Percentiles rank a stretch among this genome's conserved stretches.
Evolutionary conservation across 2,888 invertebrate genomes (phyloP).

Genomic region (Papilio elwesi): DNA sequence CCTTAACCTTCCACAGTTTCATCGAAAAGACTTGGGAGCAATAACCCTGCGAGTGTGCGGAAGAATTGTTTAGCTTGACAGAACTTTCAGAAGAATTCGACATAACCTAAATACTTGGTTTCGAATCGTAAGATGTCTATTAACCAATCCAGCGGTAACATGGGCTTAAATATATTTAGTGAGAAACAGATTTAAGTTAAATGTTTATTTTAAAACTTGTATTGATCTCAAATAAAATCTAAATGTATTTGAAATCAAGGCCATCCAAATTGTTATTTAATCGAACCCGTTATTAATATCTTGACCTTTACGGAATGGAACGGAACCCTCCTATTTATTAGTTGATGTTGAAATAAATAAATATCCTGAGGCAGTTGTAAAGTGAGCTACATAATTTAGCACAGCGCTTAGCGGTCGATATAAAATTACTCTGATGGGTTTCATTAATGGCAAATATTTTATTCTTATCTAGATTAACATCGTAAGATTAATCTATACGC

Average conservation of each 20-base stretch:
- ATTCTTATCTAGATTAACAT: constrained; percentile 27
- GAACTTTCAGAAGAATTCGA: too few relatives aligned
- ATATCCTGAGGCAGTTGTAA: constrained; percentile 56
- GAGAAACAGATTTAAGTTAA: background rate
- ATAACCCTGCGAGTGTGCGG: too few relatives aligned
- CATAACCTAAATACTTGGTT: too few relatives aligned
- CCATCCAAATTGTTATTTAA: constrained; percentile 15
- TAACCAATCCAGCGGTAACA: too few relatives aligned
- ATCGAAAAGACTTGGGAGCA: too few relatives aligned
- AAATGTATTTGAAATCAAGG: background rate
- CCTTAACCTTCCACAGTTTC: too few relatives aligned
- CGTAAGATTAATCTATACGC: background rate
- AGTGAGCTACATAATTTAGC: constrained; percentile 71
- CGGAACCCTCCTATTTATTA: constrained; percentile 55
- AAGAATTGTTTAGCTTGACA: too few relatives aligned
- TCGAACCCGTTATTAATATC: constrained; percentile 51
- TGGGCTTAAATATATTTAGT: too few relatives aligned
- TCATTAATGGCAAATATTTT: constrained; percentile 37
- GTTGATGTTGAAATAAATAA: constrained; percentile 66
- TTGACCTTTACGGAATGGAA: constrained; percentile 62
- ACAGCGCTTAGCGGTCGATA: constrained; percentile 64
- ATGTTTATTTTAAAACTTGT: background rate
- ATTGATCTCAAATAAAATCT: background rate
- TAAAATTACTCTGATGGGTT: constrained; percentile 51
- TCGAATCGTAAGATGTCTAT: too few relatives aligned